phyloP scores from a whole-genome alignment of 2,888 invertebrate genomes.

The Terebella lapidaria region DNA sequence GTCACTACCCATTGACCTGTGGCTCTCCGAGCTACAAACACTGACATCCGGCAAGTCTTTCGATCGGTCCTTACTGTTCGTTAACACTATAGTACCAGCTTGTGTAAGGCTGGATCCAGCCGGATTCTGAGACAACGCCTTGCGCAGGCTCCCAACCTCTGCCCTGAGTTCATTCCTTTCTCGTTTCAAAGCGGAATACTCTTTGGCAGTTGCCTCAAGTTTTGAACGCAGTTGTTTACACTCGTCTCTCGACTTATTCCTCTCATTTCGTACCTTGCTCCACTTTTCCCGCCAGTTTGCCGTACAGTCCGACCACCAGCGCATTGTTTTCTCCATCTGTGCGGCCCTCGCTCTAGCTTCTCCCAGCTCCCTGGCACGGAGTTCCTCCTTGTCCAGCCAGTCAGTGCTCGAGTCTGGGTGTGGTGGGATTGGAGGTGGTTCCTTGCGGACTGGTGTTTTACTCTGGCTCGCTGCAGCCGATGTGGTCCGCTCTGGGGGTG shows the following conservation, averaged over 20 bases:
- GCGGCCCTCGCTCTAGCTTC: slow-evolving; percentile 89
- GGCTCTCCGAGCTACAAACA: slow-evolving; percentile 18
- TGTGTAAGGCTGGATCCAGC: background rate
- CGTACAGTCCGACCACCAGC: slow-evolving; percentile 98
- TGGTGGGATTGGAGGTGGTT: slow-evolving; percentile 26
- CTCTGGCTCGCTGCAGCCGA: slow-evolving; percentile 13
- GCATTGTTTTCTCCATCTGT: slow-evolving; percentile 99
- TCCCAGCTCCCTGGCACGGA: slow-evolving; percentile 67
- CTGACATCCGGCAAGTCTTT: slow-evolving; percentile 2
- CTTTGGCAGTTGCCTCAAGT: slow-evolving; percentile 61
- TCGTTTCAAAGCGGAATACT: slow-evolving; percentile 65
- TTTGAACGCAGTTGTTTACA: slow-evolving; percentile 75
- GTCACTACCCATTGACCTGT: slow-evolving; percentile 8
- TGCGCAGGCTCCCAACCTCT: slow-evolving; percentile 59
- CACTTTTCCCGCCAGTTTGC: slow-evolving; percentile 94
- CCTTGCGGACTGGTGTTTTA: slow-evolving; percentile 16
- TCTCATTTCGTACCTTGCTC: slow-evolving; percentile 77
- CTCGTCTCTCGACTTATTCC: slow-evolving; percentile 89
- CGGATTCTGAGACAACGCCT: slow-evolving; percentile 52
- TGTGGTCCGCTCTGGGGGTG: slow-evolving; percentile 5
- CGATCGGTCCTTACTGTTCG: background rate
- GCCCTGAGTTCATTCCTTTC: slow-evolving; percentile 75
- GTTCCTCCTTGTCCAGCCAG: slow-evolving; percentile 24
- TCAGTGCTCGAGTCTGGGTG: slow-evolving; percentile 13
- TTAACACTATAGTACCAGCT: background rate